phyloP scores from a whole-genome alignment of 2,113 vertebrate species.

The Cisticola juncidis region DNA sequence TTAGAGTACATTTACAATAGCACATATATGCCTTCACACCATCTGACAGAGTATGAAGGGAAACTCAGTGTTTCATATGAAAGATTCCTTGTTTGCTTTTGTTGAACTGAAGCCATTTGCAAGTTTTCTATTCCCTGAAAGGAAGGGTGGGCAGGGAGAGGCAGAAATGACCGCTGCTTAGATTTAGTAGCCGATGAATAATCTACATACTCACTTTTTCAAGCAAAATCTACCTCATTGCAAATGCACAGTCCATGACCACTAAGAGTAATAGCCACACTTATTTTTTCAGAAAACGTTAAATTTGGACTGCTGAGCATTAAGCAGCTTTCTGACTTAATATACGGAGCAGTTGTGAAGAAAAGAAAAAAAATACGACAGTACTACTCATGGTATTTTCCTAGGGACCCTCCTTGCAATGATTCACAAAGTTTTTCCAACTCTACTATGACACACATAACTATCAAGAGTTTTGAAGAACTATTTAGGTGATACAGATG shows the following conservation, averaged over 20 bases:
- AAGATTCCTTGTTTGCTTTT: background rate
- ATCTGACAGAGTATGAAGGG: background rate
- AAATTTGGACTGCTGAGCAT: background rate
- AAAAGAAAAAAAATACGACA: background rate
- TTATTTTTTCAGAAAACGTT: background rate
- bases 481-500: background rate
- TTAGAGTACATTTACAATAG: background rate
- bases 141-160: background rate
- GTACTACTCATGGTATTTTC: background rate
- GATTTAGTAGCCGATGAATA: background rate
- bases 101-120: background rate
- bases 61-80: background rate
- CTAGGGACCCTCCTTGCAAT: background rate
- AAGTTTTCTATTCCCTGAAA: background rate
- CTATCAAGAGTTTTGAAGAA: background rate
- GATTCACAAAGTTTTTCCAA: background rate
- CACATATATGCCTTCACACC: background rate
- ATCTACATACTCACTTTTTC: background rate
- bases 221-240: background rate
- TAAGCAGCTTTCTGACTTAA: background rate
- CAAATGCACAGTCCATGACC: background rate
- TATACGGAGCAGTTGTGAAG: background rate
- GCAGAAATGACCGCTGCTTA: background rate
- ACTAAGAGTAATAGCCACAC: background rate
- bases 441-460: background rate